phyloP scores from a whole-genome alignment of 2,888 invertebrate genomes.

The Phyto melanocephala region DNA sequence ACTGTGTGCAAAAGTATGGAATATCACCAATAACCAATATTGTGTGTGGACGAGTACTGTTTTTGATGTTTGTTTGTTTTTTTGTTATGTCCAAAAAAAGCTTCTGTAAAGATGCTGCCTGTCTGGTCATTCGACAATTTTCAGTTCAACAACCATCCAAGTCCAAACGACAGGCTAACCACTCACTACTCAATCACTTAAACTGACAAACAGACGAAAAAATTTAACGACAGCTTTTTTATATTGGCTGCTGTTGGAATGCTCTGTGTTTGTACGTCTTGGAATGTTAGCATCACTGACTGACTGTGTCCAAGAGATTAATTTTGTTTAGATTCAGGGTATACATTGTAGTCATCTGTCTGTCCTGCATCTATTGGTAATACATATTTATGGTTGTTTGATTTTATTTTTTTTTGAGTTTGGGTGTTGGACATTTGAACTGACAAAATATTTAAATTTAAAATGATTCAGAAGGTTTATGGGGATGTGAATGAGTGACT shows the following conservation, averaged over 20 bases:
- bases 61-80: slow-evolving; percentile 47
- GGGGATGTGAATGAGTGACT: neutral
- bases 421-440: slow-evolving; percentile 54
- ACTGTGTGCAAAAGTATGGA: neutral
- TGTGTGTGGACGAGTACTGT: slow-evolving; percentile 27
- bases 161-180: neutral
- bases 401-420: slow-evolving; percentile 40
- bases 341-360: slow-evolving; percentile 1
- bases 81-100: slow-evolving; percentile 43
- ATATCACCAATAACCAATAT: slow-evolving; percentile 49
- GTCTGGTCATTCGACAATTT: neutral
- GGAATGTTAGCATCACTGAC: neutral
- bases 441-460: slow-evolving; percentile 76
- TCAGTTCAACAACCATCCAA: slow-evolving; percentile 4
- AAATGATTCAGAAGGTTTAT: slow-evolving; percentile 66
- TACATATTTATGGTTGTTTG: slow-evolving; percentile 31
- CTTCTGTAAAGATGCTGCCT: slow-evolving; percentile 53
- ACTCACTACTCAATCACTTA: slow-evolving; percentile 59
- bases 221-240: slow-evolving; percentile 55
- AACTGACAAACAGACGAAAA: slow-evolving; percentile 59
- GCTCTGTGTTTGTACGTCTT: slow-evolving; percentile 12
- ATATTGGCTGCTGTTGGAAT: neutral
- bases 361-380: slow-evolving; percentile 2
- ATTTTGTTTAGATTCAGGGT: slow-evolving; percentile 30
- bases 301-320: slow-evolving; percentile 33